phyloP scores from a whole-genome alignment of 2,797 vertebrate species.

The Bucorvus abyssinicus region DNA sequence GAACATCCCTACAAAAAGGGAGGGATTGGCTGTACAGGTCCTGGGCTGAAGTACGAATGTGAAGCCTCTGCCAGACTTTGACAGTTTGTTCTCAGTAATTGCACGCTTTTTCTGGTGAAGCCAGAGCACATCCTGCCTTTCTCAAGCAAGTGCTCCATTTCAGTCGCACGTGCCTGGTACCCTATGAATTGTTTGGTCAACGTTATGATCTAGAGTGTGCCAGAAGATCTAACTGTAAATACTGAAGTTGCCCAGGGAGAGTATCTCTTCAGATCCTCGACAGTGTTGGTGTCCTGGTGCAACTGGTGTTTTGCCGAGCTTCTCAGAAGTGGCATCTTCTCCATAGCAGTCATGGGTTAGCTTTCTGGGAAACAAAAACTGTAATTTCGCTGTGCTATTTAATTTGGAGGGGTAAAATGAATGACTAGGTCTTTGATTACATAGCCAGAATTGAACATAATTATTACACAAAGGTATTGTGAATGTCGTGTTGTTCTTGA shows the following conservation, averaged over 20 bases:
- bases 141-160: not conserved
- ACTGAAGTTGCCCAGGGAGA: not conserved
- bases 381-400: not conserved
- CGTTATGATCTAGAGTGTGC: not conserved
- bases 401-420: not conserved
- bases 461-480: not conserved
- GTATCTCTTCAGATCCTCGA: not conserved
- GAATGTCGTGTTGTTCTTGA: not conserved
- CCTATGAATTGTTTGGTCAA: not conserved
- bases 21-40: not conserved
- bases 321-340: not conserved
- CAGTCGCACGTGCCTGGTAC: not conserved
- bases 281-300: not conserved
- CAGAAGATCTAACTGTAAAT: not conserved
- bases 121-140: not conserved
- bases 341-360: not conserved
- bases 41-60: not conserved
- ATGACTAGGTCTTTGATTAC: not conserved
- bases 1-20: not conserved
- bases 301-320: not conserved
- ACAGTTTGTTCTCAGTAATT: not conserved
- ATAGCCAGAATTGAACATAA: not conserved
- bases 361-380: not conserved
- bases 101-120: not conserved
- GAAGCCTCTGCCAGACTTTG: not conserved